phyloP scores from a whole-genome alignment of 37 sponge, comb jelly and placozoan species.

The Mnemiopsis leidyi region DNA sequence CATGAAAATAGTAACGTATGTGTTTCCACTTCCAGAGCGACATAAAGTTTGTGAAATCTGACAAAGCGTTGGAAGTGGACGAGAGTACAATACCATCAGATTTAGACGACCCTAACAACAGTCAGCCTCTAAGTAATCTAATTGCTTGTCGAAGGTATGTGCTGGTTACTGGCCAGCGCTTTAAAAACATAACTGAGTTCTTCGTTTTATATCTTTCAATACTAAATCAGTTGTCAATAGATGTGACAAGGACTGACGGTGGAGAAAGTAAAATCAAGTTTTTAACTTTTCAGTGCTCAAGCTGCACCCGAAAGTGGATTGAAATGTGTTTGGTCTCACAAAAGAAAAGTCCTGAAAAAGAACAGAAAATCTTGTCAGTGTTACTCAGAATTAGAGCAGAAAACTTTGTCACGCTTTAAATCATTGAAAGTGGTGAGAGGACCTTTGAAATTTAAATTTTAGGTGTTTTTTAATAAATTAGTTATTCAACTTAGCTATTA shows the following conservation, averaged over 20 bases:
- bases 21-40: background rate
- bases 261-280: background rate
- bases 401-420: background rate
- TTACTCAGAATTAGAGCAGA: slow-evolving; percentile 28
- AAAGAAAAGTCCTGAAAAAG: slow-evolving; percentile 49
- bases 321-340: slow-evolving; percentile 38
- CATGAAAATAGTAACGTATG: too few species aligned
- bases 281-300: background rate
- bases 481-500: too few species aligned
- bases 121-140: background rate
- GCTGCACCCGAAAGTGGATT: slow-evolving; percentile 29
- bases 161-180: background rate
- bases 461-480: too few species aligned
- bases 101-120: slow-evolving; percentile 60
- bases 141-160: slow-evolving; percentile 16
- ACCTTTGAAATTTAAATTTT: too few species aligned
- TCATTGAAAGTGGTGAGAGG: slow-evolving; percentile 9
- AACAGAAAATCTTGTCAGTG: background rate
- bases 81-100: slow-evolving; percentile 7
- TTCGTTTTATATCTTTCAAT: background rate
- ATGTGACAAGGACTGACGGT: background rate
- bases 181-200: background rate
- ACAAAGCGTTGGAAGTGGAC: background rate
- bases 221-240: background rate
- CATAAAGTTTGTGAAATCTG: background rate